Base-by-base conservation (phyloP, 2,113 vertebrate genomes). In the Pimephales promelas region DNA sequence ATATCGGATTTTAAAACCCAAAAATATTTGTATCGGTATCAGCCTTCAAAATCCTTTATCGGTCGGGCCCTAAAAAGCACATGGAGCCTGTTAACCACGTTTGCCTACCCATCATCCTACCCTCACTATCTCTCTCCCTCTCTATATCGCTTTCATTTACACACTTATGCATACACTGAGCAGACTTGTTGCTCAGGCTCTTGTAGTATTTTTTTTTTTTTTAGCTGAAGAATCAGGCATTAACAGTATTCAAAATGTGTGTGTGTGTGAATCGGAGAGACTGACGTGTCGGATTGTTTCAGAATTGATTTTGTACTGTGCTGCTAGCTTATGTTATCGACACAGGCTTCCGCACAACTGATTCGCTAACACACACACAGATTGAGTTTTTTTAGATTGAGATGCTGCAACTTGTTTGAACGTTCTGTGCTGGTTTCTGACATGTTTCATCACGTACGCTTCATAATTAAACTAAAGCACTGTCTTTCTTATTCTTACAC, bases 321-420 rank as follows among this genome's bases (percentile, higher is more conserved):
- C 83, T n/a, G 70, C 77, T 54, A 74, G 77, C 45, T 81, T 85
- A 57, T 59, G 56, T 62, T 81, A 80, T 64, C 74, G 83, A 81
- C 43, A 81, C 28, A 24, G 13, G 3, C 16, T 49, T 62, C 54
- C 14, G 43, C 3, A 59, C 34, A 74, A 52, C 57, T 71, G 40
- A 57, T 47, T 71, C 36, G n/a, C 16, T 52, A 36, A 5, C 14
- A 52, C 22, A 26, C 7, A 52, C 72, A 43, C 26, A 45, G 11
- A 64, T 49, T 61, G 24, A 76, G 24, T 3, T 22, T 71, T 45
- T 47, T 59, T 9, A 7, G 2, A 16, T 24, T 82, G 79, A 64
- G 56, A 52, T 64, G 31, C 5, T 64, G 18, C 24, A 47, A 36
- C 62, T 14, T 79, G 74, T 76, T 81, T 47, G 11, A 56, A 57